phyloP scores from a whole-genome alignment of 1,140 invertebrate genomes.

The Calycopis cecrops region DNA sequence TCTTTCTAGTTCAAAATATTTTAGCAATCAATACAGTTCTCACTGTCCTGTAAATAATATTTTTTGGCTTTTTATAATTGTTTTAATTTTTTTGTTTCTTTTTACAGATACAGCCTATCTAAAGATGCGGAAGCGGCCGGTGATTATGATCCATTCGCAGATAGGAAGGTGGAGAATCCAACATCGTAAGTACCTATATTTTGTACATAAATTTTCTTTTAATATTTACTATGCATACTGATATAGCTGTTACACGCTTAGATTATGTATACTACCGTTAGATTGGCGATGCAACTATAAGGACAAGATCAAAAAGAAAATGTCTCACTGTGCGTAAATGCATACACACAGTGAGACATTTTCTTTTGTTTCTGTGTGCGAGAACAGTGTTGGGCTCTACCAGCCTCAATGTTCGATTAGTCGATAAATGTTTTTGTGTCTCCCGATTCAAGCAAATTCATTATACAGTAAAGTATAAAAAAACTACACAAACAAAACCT shows the following conservation, averaged over 20 bases:
- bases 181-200: constrained; percentile 83
- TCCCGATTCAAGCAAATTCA: too few relatives aligned
- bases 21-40: background rate
- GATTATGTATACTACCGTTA: too few relatives aligned
- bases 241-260: background rate
- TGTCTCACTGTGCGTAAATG: too few relatives aligned
- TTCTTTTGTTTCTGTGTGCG: constrained; percentile 3
- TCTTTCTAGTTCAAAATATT: background rate
- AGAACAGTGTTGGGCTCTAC: too few relatives aligned
- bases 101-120: constrained; percentile 47
- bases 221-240: background rate
- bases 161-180: constrained; percentile 82
- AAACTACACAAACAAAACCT: too few relatives aligned
- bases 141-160: constrained; percentile 83
- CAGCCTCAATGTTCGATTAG: too few relatives aligned
- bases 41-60: background rate
- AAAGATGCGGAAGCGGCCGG: constrained; percentile 62
- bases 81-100: constrained; percentile 7
- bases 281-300: too few relatives aligned
- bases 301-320: too few relatives aligned
- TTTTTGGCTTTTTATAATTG: too few relatives aligned
- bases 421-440: too few relatives aligned
- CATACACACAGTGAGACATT: too few relatives aligned
- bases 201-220: background rate
- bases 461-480: too few relatives aligned